Conservation (phyloP, 2,888 invertebrate genomes). For the Hydrotaea diabolus region DNA sequence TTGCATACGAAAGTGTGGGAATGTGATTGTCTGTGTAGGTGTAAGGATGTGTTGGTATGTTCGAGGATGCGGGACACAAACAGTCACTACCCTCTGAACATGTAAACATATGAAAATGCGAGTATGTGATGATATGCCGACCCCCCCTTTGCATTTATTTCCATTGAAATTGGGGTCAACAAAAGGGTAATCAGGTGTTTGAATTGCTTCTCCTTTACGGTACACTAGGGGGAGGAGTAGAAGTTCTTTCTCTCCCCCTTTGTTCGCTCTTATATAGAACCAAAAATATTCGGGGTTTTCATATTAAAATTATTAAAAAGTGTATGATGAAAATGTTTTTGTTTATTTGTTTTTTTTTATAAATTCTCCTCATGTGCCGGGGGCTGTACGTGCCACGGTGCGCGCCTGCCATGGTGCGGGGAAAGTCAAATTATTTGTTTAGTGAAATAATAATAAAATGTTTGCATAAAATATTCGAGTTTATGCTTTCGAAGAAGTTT, state of each 20-base stretch:
- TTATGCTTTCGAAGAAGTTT: neutral
- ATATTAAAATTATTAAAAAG: slow-evolving; percentile 13
- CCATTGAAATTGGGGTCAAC: neutral
- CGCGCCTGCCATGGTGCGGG: neutral
- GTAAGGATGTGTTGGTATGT: neutral
- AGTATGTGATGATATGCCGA: neutral
- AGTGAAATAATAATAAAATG: neutral
- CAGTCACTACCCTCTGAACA: neutral
- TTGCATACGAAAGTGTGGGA: neutral
- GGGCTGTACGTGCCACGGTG: too few relatives aligned
- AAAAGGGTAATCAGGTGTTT: slow-evolving; percentile 7
- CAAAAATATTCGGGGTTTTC: neutral
- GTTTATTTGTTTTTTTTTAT: neutral
- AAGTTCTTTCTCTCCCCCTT: neutral
- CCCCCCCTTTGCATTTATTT: neutral
- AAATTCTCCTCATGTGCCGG: neutral
- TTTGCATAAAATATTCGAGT: slow-evolving; percentile 3
- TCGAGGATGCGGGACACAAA: neutral
- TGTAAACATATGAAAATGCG: too few relatives aligned
- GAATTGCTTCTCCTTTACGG: neutral
- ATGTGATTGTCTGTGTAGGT: neutral
- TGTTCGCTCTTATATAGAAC: neutral
- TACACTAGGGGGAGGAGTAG: neutral
- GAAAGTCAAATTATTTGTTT: neutral
- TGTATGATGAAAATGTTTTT: neutral